A percentile compares a stretch with the other conserved stretches of the same genome.
Evolutionary conservation across 2,113 vertebrate genomes (phyloP).

Genomic region (Oreotragus oreotragus): DNA sequence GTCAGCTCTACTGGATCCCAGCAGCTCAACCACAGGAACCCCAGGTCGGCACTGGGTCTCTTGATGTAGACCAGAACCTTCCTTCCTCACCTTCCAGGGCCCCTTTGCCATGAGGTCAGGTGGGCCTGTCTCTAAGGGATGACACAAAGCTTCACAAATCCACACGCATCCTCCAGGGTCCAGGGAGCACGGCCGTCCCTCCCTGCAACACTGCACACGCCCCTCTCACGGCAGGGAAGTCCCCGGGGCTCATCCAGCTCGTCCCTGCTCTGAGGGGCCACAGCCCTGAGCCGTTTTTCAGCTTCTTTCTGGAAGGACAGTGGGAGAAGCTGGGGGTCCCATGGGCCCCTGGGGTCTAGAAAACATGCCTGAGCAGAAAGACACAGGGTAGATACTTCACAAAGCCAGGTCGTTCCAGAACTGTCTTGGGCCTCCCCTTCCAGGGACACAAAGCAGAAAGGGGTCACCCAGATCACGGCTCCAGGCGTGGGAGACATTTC

Average conservation of each 20-base stretch:
- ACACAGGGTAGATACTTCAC: too few species aligned
- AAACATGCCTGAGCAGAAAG: neutral
- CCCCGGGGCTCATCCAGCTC: neutral
- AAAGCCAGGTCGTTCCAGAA: neutral
- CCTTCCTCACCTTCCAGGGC: neutral
- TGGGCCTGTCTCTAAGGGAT: rapidly evolving
- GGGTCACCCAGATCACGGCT: rapidly evolving
- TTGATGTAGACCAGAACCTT: neutral
- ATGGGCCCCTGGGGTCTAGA: rapidly evolving
- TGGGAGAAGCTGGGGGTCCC: rapidly evolving
- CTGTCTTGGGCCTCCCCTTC: neutral
- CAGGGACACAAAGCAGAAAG: neutral
- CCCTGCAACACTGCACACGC: rapidly evolving
- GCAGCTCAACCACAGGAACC: neutral
- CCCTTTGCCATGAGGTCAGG: neutral
- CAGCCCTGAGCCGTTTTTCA: neutral
- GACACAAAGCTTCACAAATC: neutral
- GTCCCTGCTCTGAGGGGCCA: too few species aligned
- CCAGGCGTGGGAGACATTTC: rapidly evolving
- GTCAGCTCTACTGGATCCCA: neutral
- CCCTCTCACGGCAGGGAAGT: neutral
- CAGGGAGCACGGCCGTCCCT: rapidly evolving
- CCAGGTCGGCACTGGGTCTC: neutral
- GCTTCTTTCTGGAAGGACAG: neutral
- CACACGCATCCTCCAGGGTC: neutral